These are phyloP conservation scores for Meriones psammophilus DNA, from an alignment of 2,797 vertebrate genomes.

Conservation along the genomic window DNA sequence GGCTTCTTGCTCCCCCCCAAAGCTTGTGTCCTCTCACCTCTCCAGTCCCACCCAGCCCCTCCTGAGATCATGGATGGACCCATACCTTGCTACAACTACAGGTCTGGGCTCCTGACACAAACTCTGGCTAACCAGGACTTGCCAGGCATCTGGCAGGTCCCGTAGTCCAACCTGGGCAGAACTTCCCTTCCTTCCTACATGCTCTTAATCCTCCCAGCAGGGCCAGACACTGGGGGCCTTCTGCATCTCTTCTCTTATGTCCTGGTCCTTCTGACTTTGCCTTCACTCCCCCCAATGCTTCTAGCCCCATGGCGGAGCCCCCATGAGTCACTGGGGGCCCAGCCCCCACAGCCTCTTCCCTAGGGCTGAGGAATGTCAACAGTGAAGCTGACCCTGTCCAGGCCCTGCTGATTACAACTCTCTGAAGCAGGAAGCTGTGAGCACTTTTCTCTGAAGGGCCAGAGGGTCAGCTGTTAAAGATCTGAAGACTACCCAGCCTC, in stretches of 20 bases:
- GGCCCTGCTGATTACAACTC: background rate
- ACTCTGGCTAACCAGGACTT: background rate
- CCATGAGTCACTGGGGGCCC: background rate
- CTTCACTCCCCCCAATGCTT: background rate
- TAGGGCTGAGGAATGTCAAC: background rate
- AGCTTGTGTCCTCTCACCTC: background rate
- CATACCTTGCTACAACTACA: background rate
- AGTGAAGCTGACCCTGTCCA: background rate
- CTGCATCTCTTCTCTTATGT: background rate
- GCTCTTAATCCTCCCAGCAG: rapidly evolving
- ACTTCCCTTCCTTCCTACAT: background rate
- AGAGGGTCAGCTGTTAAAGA: background rate
- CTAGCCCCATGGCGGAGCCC: background rate
- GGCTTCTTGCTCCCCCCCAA: rapidly evolving
- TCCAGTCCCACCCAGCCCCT: too few species aligned
- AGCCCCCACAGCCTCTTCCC: background rate
- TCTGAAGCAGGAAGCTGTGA: background rate
- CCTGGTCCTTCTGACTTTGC: background rate
- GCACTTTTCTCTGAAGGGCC: background rate
- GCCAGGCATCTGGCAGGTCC: background rate
- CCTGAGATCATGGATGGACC: background rate
- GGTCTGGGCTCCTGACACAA: too few species aligned
- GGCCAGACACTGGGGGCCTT: background rate
- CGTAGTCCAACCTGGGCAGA: background rate
- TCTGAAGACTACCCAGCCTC: background rate